Conservation (phyloP, 1,140 invertebrate genomes). For the Himalopsyche phryganea region DNA sequence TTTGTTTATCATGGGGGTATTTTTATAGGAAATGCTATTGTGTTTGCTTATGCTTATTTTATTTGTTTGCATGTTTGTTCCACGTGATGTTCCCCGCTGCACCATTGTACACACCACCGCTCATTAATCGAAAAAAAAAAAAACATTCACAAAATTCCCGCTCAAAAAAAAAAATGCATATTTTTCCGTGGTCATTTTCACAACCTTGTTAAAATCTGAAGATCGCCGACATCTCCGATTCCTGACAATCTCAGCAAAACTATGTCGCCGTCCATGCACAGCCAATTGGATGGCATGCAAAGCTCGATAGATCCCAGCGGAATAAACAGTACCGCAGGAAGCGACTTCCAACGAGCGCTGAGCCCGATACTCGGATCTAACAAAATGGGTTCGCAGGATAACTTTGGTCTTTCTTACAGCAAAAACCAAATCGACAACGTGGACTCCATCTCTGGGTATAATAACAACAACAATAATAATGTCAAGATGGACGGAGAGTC, state of each 20-base stretch:
- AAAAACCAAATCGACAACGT: conserved; percentile 40
- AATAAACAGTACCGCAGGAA: conserved; percentile 41
- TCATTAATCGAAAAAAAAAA: conserved; percentile 2
- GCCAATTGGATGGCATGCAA: conserved; percentile 24
- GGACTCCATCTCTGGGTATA: conserved; percentile 39
- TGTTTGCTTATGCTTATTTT: conserved; percentile 26
- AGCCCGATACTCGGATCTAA: conserved; percentile 40
- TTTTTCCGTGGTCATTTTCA: not conserved
- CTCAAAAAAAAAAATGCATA: not conserved
- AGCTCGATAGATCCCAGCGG: conserved; percentile 34
- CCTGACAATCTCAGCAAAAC: conserved; percentile 43
- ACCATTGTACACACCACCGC: conserved; percentile 11
- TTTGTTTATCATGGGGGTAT: too few species aligned
- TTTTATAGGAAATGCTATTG: not conserved
- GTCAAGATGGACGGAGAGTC: conserved; percentile 50
- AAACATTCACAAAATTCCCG: not conserved
- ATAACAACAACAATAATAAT: conserved; percentile 47
- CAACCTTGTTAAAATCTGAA: conserved; percentile 17
- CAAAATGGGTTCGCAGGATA: conserved; percentile 30
- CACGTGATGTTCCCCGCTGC: conserved; percentile 24
- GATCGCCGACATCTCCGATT: conserved; percentile 43
- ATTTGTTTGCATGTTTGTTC: conserved; percentile 29
- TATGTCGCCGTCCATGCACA: conserved; percentile 40
- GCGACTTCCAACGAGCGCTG: conserved; percentile 41
- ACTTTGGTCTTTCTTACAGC: conserved; percentile 37